Evolutionary conservation across 2,113 vertebrate genomes (phyloP).

Genomic region (Nestor notabilis): DNA sequence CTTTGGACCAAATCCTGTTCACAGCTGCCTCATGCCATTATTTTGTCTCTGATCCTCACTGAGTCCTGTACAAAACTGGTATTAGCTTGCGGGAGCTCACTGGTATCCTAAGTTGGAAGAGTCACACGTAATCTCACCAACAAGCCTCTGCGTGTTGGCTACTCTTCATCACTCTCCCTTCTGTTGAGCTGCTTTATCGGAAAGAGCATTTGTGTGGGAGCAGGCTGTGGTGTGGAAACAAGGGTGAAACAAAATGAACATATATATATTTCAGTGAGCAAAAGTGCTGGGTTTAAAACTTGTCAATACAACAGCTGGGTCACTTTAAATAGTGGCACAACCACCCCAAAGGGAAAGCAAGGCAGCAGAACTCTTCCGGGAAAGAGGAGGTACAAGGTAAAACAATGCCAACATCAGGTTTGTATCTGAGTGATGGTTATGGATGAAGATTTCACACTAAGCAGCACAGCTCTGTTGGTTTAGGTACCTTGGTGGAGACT

Average conservation of each 20-base stretch:
- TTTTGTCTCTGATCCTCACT: neutral
- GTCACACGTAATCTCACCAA: neutral
- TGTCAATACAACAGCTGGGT: neutral
- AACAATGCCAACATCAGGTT: neutral
- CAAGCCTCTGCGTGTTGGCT: neutral
- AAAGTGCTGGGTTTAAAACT: neutral
- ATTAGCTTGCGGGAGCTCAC: neutral
- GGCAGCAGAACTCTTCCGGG: neutral
- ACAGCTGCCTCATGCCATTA: neutral
- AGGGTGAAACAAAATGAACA: neutral
- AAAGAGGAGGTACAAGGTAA: neutral
- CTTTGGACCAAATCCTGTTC: neutral
- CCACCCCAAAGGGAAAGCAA: neutral
- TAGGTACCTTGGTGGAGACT: neutral
- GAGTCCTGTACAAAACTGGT: neutral
- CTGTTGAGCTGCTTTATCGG: neutral
- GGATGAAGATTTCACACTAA: neutral
- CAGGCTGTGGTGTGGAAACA: neutral
- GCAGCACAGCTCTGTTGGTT: neutral
- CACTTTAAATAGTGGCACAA: neutral
- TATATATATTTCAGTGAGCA: neutral
- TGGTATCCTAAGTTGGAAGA: neutral
- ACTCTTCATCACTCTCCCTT: neutral
- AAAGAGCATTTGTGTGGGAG: neutral
- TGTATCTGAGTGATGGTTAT: neutral